Base-by-base conservation (phyloP, 2,113 vertebrate genomes). In the Chionodraco myersi region DNA sequence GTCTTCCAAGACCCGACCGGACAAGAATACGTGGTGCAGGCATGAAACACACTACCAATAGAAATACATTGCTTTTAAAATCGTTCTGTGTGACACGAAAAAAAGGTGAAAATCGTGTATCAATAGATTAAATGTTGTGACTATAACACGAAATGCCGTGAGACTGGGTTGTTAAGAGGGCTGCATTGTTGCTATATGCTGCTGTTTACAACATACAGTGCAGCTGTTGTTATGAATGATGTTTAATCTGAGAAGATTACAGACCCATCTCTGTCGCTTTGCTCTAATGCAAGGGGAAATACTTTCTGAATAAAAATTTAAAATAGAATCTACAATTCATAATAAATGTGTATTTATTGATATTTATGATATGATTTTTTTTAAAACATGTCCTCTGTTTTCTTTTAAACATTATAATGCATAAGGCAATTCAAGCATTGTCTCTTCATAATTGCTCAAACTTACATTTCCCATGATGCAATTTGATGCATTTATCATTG, bases 221-320 rank as follows among this genome's bases (percentile, higher is more conserved):
- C 21, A 80, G 48, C 21, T n/a, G 47, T 30, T 14, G 49, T 16
- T 62, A 26, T 23, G 41, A 63, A 48, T 61, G 30, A 71, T 41
- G 26, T 49, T 51, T 15, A 30, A 66, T 57, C 13, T 48, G 44
- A 52, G 10, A 30, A 60, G 68, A 30, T 69, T 51, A 26, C 56
- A 67, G 53, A 71, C 13, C 59, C 52, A 47, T 68, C 41, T 51
- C 26, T 69, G 58, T 70, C 51, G 13, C 10, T 5, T 1, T 53
- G n/a, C 34, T 59, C 36, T 48, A 81, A 45, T 51, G 30, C 58
- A 49, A 41, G 41, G 21, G 9, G 23, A 62, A 77, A 26, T 16
- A 41, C 23, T 18, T 0, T 47, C 23, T 58, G n/a, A 21, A 63
- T 30, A 64, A 12, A 65, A 51, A 52, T 14, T 9, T 5, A 2